Evolutionary conservation across 1,140 invertebrate species (phyloP).

Genomic region (Whitmania pigra): DNA sequence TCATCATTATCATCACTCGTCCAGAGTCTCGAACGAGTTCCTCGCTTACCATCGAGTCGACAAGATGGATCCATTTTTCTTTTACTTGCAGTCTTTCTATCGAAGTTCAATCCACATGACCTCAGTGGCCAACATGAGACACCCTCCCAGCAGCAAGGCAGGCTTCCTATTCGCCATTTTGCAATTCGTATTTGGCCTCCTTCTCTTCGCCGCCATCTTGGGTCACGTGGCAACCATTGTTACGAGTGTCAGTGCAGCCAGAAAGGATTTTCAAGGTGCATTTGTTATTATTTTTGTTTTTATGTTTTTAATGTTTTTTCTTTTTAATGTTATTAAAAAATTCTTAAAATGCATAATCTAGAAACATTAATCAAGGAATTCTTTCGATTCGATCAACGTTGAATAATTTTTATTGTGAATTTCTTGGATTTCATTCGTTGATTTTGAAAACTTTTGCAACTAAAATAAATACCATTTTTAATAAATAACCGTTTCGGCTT

Average conservation of each 20-base stretch:
- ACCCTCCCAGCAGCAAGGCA: conserved; percentile 63
- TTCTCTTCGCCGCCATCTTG: conserved; percentile 42
- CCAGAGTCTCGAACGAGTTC: neutral
- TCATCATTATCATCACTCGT: conserved; percentile 1
- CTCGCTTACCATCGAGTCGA: no score
- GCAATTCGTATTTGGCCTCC: conserved; percentile 38
- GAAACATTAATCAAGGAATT: no score
- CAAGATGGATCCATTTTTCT: neutral
- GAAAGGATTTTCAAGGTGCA: conserved; percentile 44
- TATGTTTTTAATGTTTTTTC: no score
- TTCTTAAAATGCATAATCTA: no score
- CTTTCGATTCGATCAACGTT: no score
- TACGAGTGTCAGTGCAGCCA: conserved; percentile 38
- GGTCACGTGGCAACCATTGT: conserved; percentile 44
- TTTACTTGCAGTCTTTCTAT: conserved; percentile 92
- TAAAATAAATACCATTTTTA: no score
- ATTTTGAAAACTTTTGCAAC: no score
- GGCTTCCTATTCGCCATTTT: conserved; percentile 40
- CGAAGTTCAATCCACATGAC: conserved; percentile 90
- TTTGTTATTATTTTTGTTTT: no score
- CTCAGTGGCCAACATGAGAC: conserved; percentile 70
- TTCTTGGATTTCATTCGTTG: no score
- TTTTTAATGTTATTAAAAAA: no score
- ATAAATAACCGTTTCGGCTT: no score
- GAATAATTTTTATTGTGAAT: no score